Evolutionary conservation across 2,797 vertebrate species (phyloP).

Genomic region (Meda fulgida): DNA sequence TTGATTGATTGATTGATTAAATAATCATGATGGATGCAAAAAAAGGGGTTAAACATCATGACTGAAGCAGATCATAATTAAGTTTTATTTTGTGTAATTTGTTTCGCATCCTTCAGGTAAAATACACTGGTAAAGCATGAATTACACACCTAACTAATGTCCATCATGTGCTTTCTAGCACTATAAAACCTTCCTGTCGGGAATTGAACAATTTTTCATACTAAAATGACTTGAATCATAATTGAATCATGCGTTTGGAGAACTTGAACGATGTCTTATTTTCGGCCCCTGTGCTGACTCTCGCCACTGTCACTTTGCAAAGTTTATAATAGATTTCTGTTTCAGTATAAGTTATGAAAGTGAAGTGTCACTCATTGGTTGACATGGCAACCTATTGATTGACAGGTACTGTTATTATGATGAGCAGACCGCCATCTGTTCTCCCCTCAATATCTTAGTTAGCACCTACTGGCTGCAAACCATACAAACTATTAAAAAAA

Average conservation of each 20-base stretch:
- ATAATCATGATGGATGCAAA: too few species aligned
- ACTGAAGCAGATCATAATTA: too few species aligned
- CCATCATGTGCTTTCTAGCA: background rate
- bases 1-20: too few species aligned
- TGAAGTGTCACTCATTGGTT: background rate
- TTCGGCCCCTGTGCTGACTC: background rate
- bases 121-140: background rate
- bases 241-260: background rate
- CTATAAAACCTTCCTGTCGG: slow-evolving; percentile 3
- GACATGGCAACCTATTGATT: slow-evolving; percentile 10
- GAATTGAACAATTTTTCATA: background rate
- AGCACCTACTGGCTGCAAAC: slow-evolving; percentile 4
- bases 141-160: background rate
- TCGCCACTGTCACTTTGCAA: background rate
- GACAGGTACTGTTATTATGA: slow-evolving; percentile 17
- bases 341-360: background rate
- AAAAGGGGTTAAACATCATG: too few species aligned
- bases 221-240: background rate
- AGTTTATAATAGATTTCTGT: background rate
- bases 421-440: slow-evolving; percentile 36
- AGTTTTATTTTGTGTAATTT: background rate
- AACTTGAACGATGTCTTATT: background rate
- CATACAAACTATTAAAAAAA: background rate
- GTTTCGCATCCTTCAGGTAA: background rate
- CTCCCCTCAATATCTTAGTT: background rate